Conservation (phyloP, 2,797 vertebrate genomes). For the Coreius guichenoti region DNA sequence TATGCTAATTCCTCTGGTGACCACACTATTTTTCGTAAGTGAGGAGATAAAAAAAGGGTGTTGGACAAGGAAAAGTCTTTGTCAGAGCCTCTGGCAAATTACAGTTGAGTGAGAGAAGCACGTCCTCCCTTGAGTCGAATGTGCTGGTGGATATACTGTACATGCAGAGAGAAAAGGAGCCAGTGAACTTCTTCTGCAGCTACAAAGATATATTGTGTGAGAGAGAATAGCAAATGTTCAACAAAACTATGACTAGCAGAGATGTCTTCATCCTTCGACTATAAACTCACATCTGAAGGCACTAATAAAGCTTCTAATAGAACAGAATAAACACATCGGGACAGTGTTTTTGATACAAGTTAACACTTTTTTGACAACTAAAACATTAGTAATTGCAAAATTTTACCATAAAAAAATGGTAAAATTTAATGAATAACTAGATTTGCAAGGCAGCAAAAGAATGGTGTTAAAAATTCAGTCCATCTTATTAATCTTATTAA, state of each 20-base stretch:
- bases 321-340: no score
- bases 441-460: not conserved
- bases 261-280: not conserved
- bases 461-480: not conserved
- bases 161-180: conserved; percentile 30
- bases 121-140: conserved; percentile 34
- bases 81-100: conserved; percentile 68
- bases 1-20: conserved; percentile 72
- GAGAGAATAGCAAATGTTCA: not conserved
- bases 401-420: not conserved
- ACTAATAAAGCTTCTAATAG: not conserved
- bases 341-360: not conserved
- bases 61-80: conserved; percentile 63
- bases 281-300: not conserved
- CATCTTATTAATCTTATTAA: conserved; percentile 5
- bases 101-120: conserved; percentile 59
- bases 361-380: not conserved
- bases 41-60: conserved; percentile 81
- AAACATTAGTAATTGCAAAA: not conserved
- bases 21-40: conserved; percentile 80
- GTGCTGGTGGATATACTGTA: conserved; percentile 24
- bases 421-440: not conserved
- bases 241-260: not conserved
- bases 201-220: not conserved
- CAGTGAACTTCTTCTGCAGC: not conserved